Evolutionary conservation across 2,888 invertebrate genomes (phyloP), one percentile per base, ranked within the genome.

Genomic region (Empis livida): DNA sequence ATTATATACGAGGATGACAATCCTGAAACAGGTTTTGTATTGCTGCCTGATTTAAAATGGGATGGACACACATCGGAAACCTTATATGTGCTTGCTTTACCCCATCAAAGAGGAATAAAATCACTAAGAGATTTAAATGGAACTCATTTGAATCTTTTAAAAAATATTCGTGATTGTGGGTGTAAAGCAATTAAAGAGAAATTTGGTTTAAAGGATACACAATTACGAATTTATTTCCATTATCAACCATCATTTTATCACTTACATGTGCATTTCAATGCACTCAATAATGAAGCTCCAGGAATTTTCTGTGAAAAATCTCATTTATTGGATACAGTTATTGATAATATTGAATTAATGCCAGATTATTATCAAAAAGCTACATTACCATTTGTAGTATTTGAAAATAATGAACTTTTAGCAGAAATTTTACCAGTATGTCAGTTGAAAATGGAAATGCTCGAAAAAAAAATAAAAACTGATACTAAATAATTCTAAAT

Each of bases 171-270:
- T 27, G 73, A 80, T 46, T 81, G 84, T 61, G 85, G 87, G 55
- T 74, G 75, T 62, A 86, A 77, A 63, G 80, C 80, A 4, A 89
- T 97, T 49, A 62, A 76, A 43, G 75, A 85, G 31, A 87, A 84
- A 58, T 96, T 86, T 69, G 77, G 77, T 13, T 57, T 97, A 2
- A 70, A 76, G 5, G 66, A 73, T 14, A 76, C 78, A 6, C 82
- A 89, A 61, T 66, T 96, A 23, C 76, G 94, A 20, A 77, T 89
- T 51, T 97, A 87, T 65, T 65, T 96, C 0, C 96, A 97, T 66
- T 97, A 97, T 69, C 95, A 93, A 60, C 97, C 97, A 0, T 90
- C 94, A 0, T 99, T 93, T 71, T 96, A 94, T 69, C 95, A 97
- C 64, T 73, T 99, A 1, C 97, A 99, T 65, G 77, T 97, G 0